phyloP scores from a whole-genome alignment of 2,888 invertebrate species.

The Lydus trimaculatus region DNA sequence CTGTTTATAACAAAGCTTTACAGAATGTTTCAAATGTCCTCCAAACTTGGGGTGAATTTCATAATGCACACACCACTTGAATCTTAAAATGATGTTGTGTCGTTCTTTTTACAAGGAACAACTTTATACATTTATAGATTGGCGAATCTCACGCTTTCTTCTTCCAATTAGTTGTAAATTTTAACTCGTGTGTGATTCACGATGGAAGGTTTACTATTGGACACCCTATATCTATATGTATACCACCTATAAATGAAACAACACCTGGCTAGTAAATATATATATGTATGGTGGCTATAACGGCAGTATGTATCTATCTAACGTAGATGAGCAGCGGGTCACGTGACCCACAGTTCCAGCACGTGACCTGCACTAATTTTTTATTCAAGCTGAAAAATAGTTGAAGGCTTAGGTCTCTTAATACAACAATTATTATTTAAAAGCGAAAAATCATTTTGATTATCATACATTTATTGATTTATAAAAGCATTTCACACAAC shows the following conservation, averaged over 20 bases:
- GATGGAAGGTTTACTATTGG: constrained; percentile 25
- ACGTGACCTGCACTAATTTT: constrained; percentile 46
- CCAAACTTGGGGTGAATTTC: constrained; percentile 22
- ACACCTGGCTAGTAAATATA: constrained; percentile 40
- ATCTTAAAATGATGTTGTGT: constrained; percentile 11
- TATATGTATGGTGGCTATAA: constrained; percentile 1
- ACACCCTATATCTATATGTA: neutral
- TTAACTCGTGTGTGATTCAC: no score
- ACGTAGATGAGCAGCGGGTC: constrained; percentile 42
- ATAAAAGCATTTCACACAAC: neutral
- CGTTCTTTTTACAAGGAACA: neutral
- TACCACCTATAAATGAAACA: constrained; percentile 31
- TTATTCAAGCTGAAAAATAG: constrained; percentile 29
- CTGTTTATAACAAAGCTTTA: constrained; percentile 23
- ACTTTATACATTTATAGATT: no score
- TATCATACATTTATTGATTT: neutral
- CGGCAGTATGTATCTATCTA: constrained; percentile 21
- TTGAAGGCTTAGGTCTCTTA: constrained; percentile 5
- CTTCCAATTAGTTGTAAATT: neutral
- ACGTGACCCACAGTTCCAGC: constrained; percentile 47
- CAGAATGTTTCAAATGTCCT: constrained; percentile 15
- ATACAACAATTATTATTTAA: constrained; percentile 4
- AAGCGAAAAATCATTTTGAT: constrained; percentile 7
- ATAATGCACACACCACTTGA: constrained; percentile 17
- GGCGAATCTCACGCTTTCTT: constrained; percentile 37